Evolutionary conservation across 2,797 vertebrate genomes (phyloP).

Genomic region (Ceyx erithaca): DNA sequence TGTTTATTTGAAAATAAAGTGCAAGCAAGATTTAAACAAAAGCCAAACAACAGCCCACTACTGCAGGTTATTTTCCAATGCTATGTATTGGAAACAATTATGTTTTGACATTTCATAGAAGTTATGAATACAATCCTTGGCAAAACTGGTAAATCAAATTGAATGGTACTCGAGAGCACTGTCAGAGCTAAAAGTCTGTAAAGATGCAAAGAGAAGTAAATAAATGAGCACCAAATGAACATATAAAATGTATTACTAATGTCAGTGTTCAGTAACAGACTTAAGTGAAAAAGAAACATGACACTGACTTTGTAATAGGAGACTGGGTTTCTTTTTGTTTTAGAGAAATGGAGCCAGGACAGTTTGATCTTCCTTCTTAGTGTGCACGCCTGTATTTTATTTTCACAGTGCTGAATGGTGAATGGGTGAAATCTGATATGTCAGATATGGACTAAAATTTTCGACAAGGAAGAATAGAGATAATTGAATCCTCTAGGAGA

Average conservation of each 20-base stretch:
- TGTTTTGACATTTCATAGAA: neutral
- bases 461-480: neutral
- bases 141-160: neutral
- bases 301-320: neutral
- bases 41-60: neutral
- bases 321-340: neutral
- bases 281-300: neutral
- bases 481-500: neutral
- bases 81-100: neutral
- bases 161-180: neutral
- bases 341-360: neutral
- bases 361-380: neutral
- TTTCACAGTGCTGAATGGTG: neutral
- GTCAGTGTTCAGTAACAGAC: neutral
- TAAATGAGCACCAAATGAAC: constrained; percentile 7
- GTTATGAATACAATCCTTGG: neutral
- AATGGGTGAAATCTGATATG: neutral
- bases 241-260: constrained; percentile 2
- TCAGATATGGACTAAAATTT: neutral
- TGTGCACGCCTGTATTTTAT: neutral
- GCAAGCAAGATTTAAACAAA: neutral
- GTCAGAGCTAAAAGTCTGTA: neutral
- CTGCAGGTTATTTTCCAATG: neutral
- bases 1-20: constrained; percentile 16
- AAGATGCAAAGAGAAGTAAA: neutral